Evolutionary conservation across 2,113 vertebrate species (phyloP).

Genomic region (Leptobrachium leishanense): DNA sequence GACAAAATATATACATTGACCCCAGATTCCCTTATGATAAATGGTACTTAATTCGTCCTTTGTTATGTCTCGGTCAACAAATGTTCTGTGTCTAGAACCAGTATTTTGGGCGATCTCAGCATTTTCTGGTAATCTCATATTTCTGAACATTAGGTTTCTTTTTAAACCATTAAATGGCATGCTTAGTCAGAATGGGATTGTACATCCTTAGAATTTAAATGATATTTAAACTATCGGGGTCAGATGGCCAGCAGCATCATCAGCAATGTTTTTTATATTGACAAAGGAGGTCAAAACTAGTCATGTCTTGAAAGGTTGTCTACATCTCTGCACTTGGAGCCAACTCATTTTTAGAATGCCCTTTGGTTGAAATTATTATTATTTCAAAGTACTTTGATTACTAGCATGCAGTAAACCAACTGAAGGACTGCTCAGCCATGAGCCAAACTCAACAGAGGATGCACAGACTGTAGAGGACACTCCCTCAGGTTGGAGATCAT

Average conservation of each 20-base stretch:
- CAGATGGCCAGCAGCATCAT: not conserved
- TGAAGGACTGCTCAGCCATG: constrained; percentile 18
- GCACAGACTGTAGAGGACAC: not conserved
- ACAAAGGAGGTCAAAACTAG: not conserved
- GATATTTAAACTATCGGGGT: constrained; percentile 7
- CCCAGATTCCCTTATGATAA: not conserved
- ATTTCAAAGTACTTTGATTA: constrained; percentile 14
- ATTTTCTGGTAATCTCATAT: not conserved
- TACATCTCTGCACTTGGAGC: constrained; percentile 8
- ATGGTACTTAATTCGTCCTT: constrained; percentile 6
- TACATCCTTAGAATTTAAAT: not conserved
- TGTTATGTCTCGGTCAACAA: constrained; percentile 6
- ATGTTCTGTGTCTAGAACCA: constrained; percentile 11
- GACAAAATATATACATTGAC: constrained; percentile 1
- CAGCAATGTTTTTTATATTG: not conserved
- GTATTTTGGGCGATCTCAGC: constrained; percentile 17
- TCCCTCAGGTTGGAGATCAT: constrained; percentile 1
- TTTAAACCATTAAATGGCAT: not conserved
- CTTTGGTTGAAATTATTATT: constrained; percentile 13
- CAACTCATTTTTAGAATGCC: constrained; percentile 24
- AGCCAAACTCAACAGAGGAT: constrained; percentile 2
- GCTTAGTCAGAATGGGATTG: constrained; percentile 1
- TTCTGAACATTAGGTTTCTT: constrained; percentile 2
- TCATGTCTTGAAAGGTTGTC: constrained; percentile 1
- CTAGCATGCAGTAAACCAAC: constrained; percentile 22